Evolutionary conservation across 2,888 invertebrate species (phyloP).

Genomic region (Dione juno): DNA sequence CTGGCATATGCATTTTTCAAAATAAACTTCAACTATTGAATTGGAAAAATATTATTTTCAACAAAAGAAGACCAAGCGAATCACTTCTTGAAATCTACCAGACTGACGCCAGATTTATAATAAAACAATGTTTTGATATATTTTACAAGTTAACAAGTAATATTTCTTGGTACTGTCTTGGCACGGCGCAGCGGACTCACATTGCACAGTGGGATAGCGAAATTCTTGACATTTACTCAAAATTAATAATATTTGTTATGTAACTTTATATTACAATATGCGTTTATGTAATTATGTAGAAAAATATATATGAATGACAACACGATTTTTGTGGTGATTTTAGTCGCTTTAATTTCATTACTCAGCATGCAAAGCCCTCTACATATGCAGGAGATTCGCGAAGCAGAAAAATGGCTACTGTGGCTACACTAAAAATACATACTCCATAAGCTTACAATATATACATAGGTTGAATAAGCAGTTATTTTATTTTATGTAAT

Average conservation of each 20-base stretch:
- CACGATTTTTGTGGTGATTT: too few species aligned
- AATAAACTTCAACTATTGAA: neutral
- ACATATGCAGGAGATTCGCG: too few species aligned
- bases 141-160: slow-evolving; percentile 19
- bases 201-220: slow-evolving; percentile 7
- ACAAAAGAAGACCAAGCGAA: neutral
- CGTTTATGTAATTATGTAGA: too few species aligned
- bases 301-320: too few species aligned
- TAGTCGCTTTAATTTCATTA: too few species aligned
- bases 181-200: slow-evolving; percentile 9
- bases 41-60: neutral
- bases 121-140: slow-evolving; percentile 14
- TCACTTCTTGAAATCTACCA: neutral
- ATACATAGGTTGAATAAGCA: too few species aligned
- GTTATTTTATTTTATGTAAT: too few species aligned
- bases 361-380: too few species aligned
- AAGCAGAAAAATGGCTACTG: too few species aligned
- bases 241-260: neutral
- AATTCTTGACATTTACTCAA: slow-evolving; percentile 10
- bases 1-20: neutral
- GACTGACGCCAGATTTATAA: slow-evolving; percentile 14
- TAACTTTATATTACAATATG: neutral
- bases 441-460: too few species aligned
- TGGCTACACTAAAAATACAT: too few species aligned
- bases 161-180: slow-evolving; percentile 19